Conservation (phyloP, 2,797 vertebrate genomes). For the Acanthurus tractus region DNA sequence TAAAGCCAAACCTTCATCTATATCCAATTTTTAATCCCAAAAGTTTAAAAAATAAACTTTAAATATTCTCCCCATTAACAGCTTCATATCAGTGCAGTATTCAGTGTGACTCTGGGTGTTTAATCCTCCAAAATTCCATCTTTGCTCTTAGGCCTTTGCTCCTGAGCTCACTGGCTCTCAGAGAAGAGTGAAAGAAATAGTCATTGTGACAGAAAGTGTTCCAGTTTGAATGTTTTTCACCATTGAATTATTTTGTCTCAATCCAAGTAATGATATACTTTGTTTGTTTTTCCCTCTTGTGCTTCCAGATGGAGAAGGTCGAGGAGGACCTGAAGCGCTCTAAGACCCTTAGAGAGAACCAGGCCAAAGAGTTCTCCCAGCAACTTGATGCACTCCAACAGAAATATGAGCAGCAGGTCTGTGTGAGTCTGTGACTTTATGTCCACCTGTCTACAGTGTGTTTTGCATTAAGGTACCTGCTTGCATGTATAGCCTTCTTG, state of each 20-base stretch:
- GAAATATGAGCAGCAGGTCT: conserved; percentile 92
- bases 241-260: background rate
- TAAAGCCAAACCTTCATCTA: no score
- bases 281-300: conserved; percentile 41
- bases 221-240: background rate
- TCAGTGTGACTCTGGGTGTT: no score
- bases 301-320: conserved; percentile 92
- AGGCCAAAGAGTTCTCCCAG: conserved; percentile 90
- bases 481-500: background rate
- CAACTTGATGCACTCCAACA: conserved; percentile 90
- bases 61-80: no score
- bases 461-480: background rate
- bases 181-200: no score
- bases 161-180: no score
- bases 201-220: no score
- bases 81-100: no score
- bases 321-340: conserved; percentile 92
- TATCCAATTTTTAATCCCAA: no score
- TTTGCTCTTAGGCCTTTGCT: no score
- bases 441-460: conserved; percentile 19
- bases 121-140: no score
- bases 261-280: conserved; percentile 36
- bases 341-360: conserved; percentile 92
- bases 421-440: conserved; percentile 44
- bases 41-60: no score